Conservation (phyloP, 2,888 invertebrate genomes). For the Disparrhopalites patrizii region DNA sequence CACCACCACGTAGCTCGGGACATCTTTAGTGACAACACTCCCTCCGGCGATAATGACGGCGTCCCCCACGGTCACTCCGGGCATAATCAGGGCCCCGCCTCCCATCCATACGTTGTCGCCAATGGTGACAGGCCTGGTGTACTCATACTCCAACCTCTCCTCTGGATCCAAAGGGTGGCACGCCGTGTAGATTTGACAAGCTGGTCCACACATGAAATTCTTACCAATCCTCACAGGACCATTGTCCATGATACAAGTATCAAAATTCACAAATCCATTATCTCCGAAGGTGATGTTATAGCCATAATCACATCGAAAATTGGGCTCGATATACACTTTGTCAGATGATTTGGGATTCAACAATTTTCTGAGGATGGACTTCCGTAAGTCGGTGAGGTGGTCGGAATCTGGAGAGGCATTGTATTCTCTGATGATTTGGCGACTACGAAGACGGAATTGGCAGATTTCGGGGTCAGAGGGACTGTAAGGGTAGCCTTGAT, state of each 20-base stretch:
- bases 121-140: constrained; percentile 36
- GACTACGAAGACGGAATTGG: not conserved
- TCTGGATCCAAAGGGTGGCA: constrained; percentile 39
- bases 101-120: constrained; percentile 44
- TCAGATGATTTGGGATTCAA: constrained; percentile 14
- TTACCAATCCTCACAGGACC: constrained; percentile 30
- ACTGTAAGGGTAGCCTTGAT: constrained; percentile 21
- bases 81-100: constrained; percentile 39
- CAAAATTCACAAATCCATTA: constrained; percentile 41
- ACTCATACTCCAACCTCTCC: constrained; percentile 30
- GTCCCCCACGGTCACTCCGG: constrained; percentile 44
- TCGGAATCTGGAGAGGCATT: constrained; percentile 20
- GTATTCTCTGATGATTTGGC: constrained; percentile 17
- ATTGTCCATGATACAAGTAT: constrained; percentile 33
- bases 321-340: constrained; percentile 31
- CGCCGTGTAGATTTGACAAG: constrained; percentile 42
- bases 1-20: constrained; percentile 36
- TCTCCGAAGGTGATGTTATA: constrained; percentile 26
- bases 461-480: constrained; percentile 14
- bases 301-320: constrained; percentile 35
- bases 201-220: constrained; percentile 40
- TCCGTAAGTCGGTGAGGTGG: not conserved
- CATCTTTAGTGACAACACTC: constrained; percentile 38
- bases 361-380: constrained; percentile 10
- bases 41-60: constrained; percentile 41